These are phyloP conservation scores for Cerastis leucographa DNA, from an alignment of 2,888 invertebrate genomes.

Conservation along the genomic window DNA sequence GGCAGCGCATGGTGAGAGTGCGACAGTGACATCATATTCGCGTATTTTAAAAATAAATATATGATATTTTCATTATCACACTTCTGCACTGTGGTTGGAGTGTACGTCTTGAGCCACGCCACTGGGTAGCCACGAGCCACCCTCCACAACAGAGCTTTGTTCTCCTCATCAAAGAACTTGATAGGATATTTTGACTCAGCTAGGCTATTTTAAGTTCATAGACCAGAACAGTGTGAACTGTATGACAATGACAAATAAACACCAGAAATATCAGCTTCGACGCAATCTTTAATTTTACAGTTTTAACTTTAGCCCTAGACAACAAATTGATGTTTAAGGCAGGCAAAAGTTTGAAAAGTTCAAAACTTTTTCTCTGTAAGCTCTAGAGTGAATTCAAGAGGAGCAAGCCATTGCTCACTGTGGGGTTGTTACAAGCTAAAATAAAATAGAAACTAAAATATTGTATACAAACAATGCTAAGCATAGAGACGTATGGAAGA, in stretches of 20 bases:
- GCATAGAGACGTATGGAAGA: not conserved
- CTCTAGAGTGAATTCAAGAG: not conserved
- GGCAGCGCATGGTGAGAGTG: conserved; percentile 69
- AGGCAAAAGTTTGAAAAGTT: not conserved
- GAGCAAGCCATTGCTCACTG: not conserved
- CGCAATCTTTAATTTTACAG: conserved; percentile 15
- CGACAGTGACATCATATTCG: conserved; percentile 80
- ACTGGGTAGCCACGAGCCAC: not conserved
- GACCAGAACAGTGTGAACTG: conserved; percentile 20
- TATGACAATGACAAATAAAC: conserved; percentile 39
- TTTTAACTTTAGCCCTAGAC: not conserved
- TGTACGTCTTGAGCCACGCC: conserved; percentile 29
- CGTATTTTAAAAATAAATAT: conserved; percentile 75
- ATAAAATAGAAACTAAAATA: not conserved
- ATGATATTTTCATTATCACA: conserved; percentile 64
- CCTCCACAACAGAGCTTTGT: conserved; percentile 7
- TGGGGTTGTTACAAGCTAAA: not conserved
- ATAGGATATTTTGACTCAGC: not conserved
- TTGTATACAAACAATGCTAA: not conserved
- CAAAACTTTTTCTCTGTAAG: not conserved
- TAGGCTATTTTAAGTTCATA: conserved; percentile 4
- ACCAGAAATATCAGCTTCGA: not conserved
- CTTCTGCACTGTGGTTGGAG: conserved; percentile 27
- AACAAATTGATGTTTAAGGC: not conserved
- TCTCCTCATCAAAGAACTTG: conserved; percentile 10